Evolutionary conservation across 2,888 invertebrate genomes (phyloP).

Genomic region (Julus scanicus): DNA sequence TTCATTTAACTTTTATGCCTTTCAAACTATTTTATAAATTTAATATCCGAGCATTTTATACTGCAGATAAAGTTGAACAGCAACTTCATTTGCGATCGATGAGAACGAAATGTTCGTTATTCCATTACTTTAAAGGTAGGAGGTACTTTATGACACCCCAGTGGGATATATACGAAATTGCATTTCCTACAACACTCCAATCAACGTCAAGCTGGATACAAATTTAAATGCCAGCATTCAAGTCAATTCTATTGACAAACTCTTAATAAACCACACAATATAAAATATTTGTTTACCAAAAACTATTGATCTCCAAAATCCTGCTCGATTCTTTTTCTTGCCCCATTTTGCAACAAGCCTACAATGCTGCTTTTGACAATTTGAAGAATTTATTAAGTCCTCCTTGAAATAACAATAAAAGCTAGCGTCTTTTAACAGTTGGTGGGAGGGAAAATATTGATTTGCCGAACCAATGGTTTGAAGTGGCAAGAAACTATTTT

Average conservation of each 20-base stretch:
- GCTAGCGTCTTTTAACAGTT: constrained; percentile 7
- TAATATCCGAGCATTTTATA: neutral
- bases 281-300: constrained; percentile 19
- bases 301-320: constrained; percentile 1
- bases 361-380: constrained; percentile 25
- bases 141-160: constrained; percentile 1
- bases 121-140: neutral
- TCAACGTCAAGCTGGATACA: neutral
- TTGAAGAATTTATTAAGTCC: constrained; percentile 33
- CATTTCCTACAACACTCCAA: neutral
- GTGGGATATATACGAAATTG: constrained; percentile 24
- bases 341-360: neutral
- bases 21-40: too few relatives aligned
- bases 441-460: constrained; percentile 17
- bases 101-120: neutral
- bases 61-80: neutral
- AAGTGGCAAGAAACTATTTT: constrained; percentile 18
- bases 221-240: neutral
- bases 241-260: neutral
- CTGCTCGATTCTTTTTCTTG: neutral
- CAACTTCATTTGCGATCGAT: neutral
- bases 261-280: neutral
- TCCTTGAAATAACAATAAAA: constrained; percentile 17
- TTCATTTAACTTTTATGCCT: too few relatives aligned
- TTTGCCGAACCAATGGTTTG: constrained; percentile 17